phyloP scores from a whole-genome alignment of 2,113 vertebrate species.

The Monarcha castaneiventris region DNA sequence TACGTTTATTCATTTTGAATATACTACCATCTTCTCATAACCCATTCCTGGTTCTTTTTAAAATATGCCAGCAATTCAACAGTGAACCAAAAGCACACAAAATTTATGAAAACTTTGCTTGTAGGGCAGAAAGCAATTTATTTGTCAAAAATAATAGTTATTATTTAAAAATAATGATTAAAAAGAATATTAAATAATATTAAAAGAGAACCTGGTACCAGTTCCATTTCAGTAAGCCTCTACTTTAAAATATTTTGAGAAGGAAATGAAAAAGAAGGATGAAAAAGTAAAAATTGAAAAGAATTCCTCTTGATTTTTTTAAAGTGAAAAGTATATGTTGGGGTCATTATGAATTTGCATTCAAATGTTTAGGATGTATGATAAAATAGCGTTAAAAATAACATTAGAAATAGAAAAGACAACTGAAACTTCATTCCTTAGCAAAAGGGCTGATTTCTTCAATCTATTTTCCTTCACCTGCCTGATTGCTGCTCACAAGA shows the following conservation, averaged over 20 bases:
- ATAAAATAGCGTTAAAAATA: neutral
- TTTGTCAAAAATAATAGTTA: neutral
- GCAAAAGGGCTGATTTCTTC: neutral
- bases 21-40: neutral
- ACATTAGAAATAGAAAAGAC: neutral
- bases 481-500: neutral
- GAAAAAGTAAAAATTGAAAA: neutral
- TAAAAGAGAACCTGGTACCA: neutral
- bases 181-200: neutral
- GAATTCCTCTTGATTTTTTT: neutral
- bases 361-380: neutral
- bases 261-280: neutral
- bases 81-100: neutral
- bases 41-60: neutral
- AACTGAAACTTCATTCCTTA: neutral
- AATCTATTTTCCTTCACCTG: neutral
- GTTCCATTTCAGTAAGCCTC: neutral
- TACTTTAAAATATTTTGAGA: neutral
- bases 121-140: neutral
- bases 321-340: neutral
- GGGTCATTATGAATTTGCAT: neutral
- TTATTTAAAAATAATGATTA: neutral
- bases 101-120: neutral
- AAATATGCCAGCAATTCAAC: neutral
- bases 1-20: neutral